Evolutionary conservation across 2,888 invertebrate genomes (phyloP).

Genomic region (Imbricaverruca yamaguchii): DNA sequence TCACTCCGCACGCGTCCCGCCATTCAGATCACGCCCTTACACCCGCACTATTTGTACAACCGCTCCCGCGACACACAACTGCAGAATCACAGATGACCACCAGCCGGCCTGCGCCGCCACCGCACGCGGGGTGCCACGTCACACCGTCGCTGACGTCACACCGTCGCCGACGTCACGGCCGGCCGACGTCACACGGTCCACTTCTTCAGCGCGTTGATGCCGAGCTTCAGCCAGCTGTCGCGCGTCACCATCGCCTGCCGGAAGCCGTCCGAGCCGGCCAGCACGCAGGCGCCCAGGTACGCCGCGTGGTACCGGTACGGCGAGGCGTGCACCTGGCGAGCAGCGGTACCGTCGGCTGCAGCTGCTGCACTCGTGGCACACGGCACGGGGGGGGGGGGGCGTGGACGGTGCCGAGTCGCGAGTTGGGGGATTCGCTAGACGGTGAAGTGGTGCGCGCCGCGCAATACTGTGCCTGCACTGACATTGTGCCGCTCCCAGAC

Average conservation of each 20-base stretch:
- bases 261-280: constrained; percentile 44
- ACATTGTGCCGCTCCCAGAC: no score
- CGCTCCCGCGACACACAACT: background rate
- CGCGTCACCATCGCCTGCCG: constrained; percentile 38
- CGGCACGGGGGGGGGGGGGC: no score
- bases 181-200: constrained; percentile 29
- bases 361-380: no score
- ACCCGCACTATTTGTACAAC: background rate
- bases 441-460: no score
- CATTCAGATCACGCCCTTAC: background rate
- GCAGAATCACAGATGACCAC: background rate
- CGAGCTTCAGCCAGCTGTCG: constrained; percentile 37
- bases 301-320: constrained; percentile 52
- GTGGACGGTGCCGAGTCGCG: no score
- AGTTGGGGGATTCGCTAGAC: no score
- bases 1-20: background rate
- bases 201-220: constrained; percentile 31
- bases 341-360: no score
- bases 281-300: constrained; percentile 50
- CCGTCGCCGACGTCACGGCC: background rate
- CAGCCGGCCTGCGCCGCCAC: background rate
- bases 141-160: background rate
- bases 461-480: no score
- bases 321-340: constrained; percentile 47
- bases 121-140: background rate